phyloP scores from a whole-genome alignment of 2,888 invertebrate genomes.

The Buathra laborator region DNA sequence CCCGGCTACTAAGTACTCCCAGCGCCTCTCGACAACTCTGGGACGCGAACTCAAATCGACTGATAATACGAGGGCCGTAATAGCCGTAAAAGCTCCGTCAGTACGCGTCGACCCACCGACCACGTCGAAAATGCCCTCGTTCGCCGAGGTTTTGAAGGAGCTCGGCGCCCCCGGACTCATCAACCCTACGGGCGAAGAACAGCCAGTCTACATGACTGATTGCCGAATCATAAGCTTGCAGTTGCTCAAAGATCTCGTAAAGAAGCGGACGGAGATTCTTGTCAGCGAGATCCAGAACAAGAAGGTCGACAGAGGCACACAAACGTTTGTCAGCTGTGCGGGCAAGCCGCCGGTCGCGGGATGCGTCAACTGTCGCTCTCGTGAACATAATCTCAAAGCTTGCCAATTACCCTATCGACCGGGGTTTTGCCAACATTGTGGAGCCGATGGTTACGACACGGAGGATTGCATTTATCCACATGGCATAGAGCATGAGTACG shows the following conservation, averaged over 20 bases:
- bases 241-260: conserved; percentile 1
- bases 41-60: conserved; percentile 4
- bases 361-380: conserved; percentile 47
- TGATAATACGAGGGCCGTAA: conserved; percentile 23
- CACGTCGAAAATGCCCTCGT: neutral
- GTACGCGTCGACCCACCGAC: conserved; percentile 38
- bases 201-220: conserved; percentile 8
- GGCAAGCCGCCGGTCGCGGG: conserved; percentile 33
- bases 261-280: conserved; percentile 22
- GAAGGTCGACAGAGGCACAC: conserved; percentile 40
- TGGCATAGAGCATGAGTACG: conserved; percentile 48
- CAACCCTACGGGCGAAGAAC: neutral
- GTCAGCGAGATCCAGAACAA: neutral
- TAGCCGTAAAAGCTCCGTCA: conserved; percentile 59
- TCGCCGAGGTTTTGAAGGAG: conserved; percentile 39
- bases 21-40: neutral
- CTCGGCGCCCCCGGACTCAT: conserved; percentile 10
- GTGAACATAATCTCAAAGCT: conserved; percentile 26
- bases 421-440: conserved; percentile 47
- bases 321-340: conserved; percentile 42
- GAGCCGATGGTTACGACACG: conserved; percentile 51
- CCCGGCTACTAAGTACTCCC: neutral
- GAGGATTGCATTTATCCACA: conserved; percentile 55
- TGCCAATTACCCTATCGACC: conserved; percentile 44
- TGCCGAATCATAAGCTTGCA: conserved; percentile 33